Conservation (phyloP, 2,113 vertebrate genomes). For the Aegotheles bennettii region DNA sequence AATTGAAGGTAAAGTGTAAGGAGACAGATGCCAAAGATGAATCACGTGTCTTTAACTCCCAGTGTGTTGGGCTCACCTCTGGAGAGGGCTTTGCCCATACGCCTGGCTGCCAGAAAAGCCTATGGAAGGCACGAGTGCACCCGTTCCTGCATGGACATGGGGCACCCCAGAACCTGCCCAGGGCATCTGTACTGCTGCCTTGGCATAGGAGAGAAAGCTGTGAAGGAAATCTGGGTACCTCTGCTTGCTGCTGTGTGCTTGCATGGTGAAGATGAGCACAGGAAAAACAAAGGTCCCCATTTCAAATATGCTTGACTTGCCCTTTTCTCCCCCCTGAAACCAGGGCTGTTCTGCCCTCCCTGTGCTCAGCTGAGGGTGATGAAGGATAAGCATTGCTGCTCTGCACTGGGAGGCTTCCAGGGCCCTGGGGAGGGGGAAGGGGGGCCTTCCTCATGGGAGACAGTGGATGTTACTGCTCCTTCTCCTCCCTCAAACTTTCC, state of each 20-base stretch:
- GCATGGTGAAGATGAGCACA: not conserved
- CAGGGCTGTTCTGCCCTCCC: not conserved
- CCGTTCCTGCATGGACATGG: accelerated
- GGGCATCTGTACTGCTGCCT: not conserved
- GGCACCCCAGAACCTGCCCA: not conserved
- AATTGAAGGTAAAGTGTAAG: not conserved
- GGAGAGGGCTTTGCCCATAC: not conserved
- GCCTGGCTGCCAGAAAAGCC: not conserved
- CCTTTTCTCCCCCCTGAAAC: not conserved
- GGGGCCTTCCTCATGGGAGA: not conserved
- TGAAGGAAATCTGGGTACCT: not conserved
- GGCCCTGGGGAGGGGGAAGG: accelerated
- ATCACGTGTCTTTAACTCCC: not conserved
- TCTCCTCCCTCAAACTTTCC: not conserved
- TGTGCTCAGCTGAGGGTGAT: not conserved
- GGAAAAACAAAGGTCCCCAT: not conserved
- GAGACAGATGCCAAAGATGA: not conserved
- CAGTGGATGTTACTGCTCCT: not conserved
- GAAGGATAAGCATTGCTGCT: not conserved
- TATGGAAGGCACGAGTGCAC: not conserved
- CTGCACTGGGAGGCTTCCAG: accelerated
- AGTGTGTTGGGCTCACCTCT: not conserved
- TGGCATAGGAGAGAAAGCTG: not conserved
- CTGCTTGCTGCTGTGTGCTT: not conserved
- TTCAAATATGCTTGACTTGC: not conserved